These are phyloP conservation scores for Drosophila atripex DNA, from an alignment of 2,888 invertebrate species.

Conservation along the genomic window DNA sequence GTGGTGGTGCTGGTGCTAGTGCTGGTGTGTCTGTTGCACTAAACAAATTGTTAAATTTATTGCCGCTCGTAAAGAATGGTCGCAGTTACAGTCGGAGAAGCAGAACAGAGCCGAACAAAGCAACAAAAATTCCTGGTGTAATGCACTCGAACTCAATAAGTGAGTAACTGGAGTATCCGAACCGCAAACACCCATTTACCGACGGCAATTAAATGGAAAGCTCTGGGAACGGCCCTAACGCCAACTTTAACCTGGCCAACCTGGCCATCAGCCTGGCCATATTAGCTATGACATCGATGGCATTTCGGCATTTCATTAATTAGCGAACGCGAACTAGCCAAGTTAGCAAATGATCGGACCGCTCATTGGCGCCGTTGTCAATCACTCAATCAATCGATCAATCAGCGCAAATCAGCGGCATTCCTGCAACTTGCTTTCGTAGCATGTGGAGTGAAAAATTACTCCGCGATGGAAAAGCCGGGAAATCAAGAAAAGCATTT, in stretches of 20 bases:
- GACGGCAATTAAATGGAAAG: conserved; percentile 14
- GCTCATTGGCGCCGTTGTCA: conserved; percentile 76
- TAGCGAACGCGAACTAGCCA: conserved; percentile 65
- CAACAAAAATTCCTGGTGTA: conserved; percentile 59
- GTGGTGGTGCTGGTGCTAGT: conserved; percentile 13
- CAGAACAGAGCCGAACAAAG: conserved; percentile 42
- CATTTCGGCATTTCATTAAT: conserved; percentile 68
- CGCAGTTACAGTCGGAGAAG: conserved; percentile 56
- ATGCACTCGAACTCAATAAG: conserved; percentile 51
- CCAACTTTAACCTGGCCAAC: conserved; percentile 10
- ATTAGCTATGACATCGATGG: conserved; percentile 54
- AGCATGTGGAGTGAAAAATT: conserved; percentile 75
- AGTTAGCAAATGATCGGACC: conserved; percentile 40
- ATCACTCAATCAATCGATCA: conserved; percentile 74
- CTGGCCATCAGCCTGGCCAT: conserved; percentile 37
- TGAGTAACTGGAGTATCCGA: conserved; percentile 13
- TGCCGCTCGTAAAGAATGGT: conserved; percentile 81
- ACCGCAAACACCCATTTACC: conserved; percentile 7
- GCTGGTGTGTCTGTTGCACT: conserved; percentile 60
- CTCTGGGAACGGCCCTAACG: conserved; percentile 13
- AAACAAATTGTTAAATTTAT: conserved; percentile 83
- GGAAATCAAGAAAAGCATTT: conserved; percentile 49
- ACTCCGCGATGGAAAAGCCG: conserved; percentile 45
- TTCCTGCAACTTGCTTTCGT: conserved; percentile 42
- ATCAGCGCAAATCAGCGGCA: conserved; percentile 52